These are phyloP conservation scores for Thunnus albacares DNA, from an alignment of 2,797 vertebrate species.

Conservation along the genomic window DNA sequence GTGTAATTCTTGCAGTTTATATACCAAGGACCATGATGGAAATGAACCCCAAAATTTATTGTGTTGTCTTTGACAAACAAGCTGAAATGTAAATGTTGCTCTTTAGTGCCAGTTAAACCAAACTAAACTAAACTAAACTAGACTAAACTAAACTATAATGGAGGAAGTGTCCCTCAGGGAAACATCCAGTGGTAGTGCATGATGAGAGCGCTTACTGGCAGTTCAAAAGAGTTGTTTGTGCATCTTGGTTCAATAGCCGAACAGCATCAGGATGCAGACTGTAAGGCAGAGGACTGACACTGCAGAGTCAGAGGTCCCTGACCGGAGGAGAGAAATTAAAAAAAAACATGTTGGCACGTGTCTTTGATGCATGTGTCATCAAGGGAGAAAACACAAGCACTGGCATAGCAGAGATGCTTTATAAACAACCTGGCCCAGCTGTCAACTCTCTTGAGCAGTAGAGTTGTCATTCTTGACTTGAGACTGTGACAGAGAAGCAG, in stretches of 20 bases:
- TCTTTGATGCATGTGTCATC: slow-evolving; percentile 20
- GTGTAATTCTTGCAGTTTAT: neutral
- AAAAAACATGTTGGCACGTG: neutral
- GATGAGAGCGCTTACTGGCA: slow-evolving; percentile 5
- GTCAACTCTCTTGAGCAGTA: neutral
- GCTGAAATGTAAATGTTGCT: neutral
- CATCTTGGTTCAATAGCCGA: slow-evolving; percentile 2
- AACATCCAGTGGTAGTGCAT: neutral
- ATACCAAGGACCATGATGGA: neutral
- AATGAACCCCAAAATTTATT: neutral
- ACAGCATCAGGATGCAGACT: neutral
- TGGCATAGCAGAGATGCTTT: neutral
- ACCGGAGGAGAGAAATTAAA: too few relatives aligned
- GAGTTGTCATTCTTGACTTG: neutral
- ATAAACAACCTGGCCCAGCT: neutral
- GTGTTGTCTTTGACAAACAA: neutral
- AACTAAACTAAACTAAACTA: neutral
- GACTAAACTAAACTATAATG: neutral
- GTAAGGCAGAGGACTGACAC: neutral
- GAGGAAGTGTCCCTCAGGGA: neutral
- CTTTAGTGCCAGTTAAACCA: neutral
- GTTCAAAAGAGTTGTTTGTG: neutral
- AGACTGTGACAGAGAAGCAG: neutral
- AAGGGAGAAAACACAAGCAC: neutral
- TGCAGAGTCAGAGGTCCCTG: neutral